phyloP scores from a whole-genome alignment of 2,113 vertebrate species.

The Dolichallabes microphthalmus region DNA sequence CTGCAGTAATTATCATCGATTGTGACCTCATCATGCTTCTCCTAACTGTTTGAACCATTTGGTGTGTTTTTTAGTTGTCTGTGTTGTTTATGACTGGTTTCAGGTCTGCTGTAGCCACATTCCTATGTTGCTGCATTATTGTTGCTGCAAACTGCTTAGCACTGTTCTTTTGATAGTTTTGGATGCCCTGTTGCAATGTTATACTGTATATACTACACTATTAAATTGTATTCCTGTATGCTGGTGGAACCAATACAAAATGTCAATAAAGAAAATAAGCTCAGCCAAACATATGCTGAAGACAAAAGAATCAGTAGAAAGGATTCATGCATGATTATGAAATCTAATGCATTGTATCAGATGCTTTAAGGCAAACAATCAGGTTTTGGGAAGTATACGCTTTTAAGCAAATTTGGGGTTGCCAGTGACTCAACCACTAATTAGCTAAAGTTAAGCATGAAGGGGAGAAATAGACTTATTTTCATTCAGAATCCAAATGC shows the following conservation, averaged over 20 bases:
- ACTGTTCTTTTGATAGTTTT: slow-evolving; percentile 4
- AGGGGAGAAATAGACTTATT: background rate
- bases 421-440: background rate
- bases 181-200: background rate
- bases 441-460: background rate
- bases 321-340: background rate
- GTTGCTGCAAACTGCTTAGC: background rate
- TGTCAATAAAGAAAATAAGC: background rate
- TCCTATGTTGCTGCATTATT: background rate
- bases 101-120: slow-evolving; percentile 7
- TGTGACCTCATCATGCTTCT: background rate
- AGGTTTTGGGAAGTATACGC: background rate
- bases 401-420: background rate
- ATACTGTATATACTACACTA: background rate
- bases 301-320: background rate
- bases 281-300: background rate
- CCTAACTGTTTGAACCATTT: slow-evolving; percentile 10
- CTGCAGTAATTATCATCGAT: background rate
- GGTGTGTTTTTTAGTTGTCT: background rate
- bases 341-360: background rate
- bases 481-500: background rate
- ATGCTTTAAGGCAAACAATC: background rate
- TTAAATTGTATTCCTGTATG: background rate
- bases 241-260: background rate
- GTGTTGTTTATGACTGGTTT: background rate